Evolutionary conservation across 2,888 invertebrate genomes (phyloP).

Genomic region (Belgica antarctica): DNA sequence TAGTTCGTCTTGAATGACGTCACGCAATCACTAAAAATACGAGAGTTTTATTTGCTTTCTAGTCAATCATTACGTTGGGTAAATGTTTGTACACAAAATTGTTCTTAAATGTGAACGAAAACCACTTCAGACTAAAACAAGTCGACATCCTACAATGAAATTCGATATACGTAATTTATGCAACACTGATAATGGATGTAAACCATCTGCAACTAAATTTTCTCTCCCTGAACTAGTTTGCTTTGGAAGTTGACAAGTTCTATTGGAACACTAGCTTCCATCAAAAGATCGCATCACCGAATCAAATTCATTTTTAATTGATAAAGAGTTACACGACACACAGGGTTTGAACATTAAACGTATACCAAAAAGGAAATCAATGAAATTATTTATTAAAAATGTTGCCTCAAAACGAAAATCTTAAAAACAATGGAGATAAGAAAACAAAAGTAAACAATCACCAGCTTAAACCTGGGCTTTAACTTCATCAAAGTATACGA

Average conservation of each 20-base stretch:
- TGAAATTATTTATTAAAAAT: conserved; percentile 17
- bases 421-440: conserved; percentile 16
- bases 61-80: conserved; percentile 19
- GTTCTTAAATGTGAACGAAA: not conserved
- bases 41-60: conserved; percentile 3
- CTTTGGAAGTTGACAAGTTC: not conserved
- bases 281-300: conserved; percentile 1
- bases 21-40: not conserved
- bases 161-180: conserved; percentile 44
- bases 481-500: conserved; percentile 41
- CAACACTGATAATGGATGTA: not conserved
- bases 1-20: not conserved
- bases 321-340: conserved; percentile 15
- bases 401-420: conserved; percentile 35
- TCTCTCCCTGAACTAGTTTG: not conserved
- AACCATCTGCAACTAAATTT: too few species aligned
- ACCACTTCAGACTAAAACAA: not conserved
- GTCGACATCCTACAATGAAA: conserved; percentile 32
- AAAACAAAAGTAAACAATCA: conserved; percentile 32
- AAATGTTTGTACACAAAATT: conserved; percentile 18
- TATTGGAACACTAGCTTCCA: conserved; percentile 13
- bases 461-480: conserved; percentile 10
- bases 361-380: conserved; percentile 28
- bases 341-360: conserved; percentile 38
- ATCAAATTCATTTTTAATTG: conserved; percentile 26